Evolutionary conservation across 1,140 invertebrate genomes (phyloP).

Genomic region (Aphaenogaster rudis): DNA sequence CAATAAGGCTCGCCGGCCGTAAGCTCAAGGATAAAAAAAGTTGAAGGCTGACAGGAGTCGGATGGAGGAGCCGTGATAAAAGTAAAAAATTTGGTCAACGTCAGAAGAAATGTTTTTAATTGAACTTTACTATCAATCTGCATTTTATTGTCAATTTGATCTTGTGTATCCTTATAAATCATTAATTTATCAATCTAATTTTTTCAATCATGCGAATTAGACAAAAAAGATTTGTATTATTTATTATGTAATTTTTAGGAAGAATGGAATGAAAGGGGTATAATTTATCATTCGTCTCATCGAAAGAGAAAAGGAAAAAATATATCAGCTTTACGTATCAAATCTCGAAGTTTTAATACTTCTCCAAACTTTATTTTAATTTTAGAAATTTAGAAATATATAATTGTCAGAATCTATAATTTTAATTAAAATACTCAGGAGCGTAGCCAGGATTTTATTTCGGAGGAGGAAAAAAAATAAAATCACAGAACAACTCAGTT

Average conservation of each 20-base stretch:
- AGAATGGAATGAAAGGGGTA: background rate
- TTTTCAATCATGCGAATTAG: background rate
- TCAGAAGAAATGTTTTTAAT: background rate
- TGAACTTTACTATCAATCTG: background rate
- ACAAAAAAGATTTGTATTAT: background rate
- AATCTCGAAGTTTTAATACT: background rate
- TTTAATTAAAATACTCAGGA: background rate
- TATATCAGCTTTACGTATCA: background rate
- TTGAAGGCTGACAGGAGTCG: background rate
- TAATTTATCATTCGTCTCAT: background rate
- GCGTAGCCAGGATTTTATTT: too few relatives aligned
- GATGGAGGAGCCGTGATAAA: background rate
- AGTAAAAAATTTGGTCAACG: background rate
- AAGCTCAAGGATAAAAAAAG: constrained; percentile 3
- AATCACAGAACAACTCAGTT: too few relatives aligned
- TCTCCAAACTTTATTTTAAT: too few relatives aligned
- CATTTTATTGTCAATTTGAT: background rate
- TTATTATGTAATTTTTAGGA: background rate
- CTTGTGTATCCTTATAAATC: background rate
- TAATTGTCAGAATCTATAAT: background rate
- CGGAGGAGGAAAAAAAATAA: too few relatives aligned
- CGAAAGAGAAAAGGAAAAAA: background rate
- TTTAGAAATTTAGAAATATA: too few relatives aligned
- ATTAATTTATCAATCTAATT: background rate
- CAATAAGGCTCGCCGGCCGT: background rate